Conservation (phyloP, 2,888 invertebrate species). For the Baronia brevicornis region DNA sequence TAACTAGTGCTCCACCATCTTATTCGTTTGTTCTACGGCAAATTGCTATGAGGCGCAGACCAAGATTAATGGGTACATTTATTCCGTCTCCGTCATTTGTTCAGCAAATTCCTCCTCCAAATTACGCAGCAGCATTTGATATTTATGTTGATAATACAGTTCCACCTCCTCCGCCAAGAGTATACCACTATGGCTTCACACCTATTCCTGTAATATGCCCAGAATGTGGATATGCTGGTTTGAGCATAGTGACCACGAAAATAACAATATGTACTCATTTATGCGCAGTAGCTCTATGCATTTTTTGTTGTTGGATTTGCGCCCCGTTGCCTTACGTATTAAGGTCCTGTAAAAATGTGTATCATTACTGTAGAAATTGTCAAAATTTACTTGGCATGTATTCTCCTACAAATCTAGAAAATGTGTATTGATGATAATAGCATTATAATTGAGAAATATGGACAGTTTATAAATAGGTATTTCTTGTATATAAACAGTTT, state of each 20-base stretch:
- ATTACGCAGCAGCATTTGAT: constrained; percentile 61
- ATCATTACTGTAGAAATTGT: constrained; percentile 64
- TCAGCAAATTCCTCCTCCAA: constrained; percentile 59
- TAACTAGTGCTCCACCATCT: constrained; percentile 59
- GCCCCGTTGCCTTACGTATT: constrained; percentile 58
- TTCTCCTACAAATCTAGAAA: constrained; percentile 56
- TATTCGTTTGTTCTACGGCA: constrained; percentile 64
- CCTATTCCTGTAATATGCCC: constrained; percentile 53
- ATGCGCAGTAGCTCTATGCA: constrained; percentile 50
- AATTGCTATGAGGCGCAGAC: constrained; percentile 47
- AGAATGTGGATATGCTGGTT: constrained; percentile 55
- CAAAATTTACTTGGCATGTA: constrained; percentile 58
- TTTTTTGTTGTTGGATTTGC: constrained; percentile 66
- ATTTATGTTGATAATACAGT: constrained; percentile 52
- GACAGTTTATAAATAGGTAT: constrained; percentile 5
- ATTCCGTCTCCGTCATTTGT: constrained; percentile 63
- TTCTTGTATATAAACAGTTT: background rate
- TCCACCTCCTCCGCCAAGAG: constrained; percentile 39
- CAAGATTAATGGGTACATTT: constrained; percentile 60
- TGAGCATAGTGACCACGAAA: constrained; percentile 46
- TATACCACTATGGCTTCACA: constrained; percentile 48
- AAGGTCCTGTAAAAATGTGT: constrained; percentile 63
- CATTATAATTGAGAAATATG: constrained; percentile 11
- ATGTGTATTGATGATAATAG: constrained; percentile 19
- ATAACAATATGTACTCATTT: constrained; percentile 60